Base-by-base conservation (phyloP, 2,113 vertebrate species). In the Calonectris borealis region DNA sequence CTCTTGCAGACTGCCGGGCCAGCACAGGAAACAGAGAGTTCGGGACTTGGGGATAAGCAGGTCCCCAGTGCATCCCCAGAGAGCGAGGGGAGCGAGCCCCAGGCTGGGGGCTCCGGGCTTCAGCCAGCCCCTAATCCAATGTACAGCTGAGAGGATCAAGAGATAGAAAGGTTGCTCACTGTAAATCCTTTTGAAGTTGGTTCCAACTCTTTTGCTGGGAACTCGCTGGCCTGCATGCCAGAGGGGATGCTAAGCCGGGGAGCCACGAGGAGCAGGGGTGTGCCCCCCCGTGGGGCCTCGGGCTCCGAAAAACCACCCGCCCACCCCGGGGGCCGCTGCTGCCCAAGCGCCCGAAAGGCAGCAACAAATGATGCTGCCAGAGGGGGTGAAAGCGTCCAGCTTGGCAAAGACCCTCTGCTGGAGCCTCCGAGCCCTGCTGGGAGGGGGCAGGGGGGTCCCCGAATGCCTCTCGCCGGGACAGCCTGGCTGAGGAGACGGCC, bases 121-220 rank as follows among this genome's bases (percentile, higher is more conserved):
- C 93, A 85, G 51, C 68, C 88, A 95, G 68, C 31, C 34, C 51
- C 89, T 97, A 96, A 97, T 96, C 96, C 88, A 78, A 38, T 18
- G 40, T 94, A 55, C 77, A 90, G 92, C 94, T 91, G 92, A 96
- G 90, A 92, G 88, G 94, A 96, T 97, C 96, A 96, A 96, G 83
- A 94, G 95, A 90, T 88, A 96, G 93, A 97, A 96, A 95, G 84
- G 94, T 92, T 97, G 82, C 29, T 96, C 76, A 11, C 55, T 89
- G 52, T 77, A 96, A 96, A 95, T 95, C 86, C 95, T 93, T 96
- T 96, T 97, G 94, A 97, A 96, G 96, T 95, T 6, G 2, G 83
- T 97, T 97, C 94, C 95, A 96, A 36, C 70, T 95, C 54, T 83
- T 87, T 91, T 95, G 88, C 93, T 95, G 91, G 94, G 90, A 96